Percentiles rank a stretch among this genome's conserved stretches.
Conservation (phyloP, 2,888 invertebrate species). For the Agonum fuliginosum region DNA sequence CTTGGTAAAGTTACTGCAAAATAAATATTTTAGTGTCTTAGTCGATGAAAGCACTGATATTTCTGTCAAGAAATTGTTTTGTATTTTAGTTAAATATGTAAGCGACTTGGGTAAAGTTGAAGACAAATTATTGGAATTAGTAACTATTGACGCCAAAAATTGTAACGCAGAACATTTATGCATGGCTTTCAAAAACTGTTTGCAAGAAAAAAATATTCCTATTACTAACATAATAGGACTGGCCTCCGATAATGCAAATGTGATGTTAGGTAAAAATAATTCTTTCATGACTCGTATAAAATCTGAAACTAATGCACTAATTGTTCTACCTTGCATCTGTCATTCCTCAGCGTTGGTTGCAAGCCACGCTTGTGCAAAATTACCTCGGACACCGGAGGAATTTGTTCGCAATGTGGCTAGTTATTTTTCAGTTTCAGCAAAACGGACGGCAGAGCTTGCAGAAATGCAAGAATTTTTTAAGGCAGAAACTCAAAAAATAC, state of each 20-base stretch:
- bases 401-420: background rate
- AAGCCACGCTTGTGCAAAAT: background rate
- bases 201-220: background rate
- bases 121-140: background rate
- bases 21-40: slow-evolving; percentile 21
- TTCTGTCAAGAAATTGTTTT: background rate
- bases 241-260: background rate
- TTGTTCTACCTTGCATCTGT: background rate
- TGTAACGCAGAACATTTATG: too few relatives aligned
- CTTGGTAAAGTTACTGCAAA: slow-evolving; percentile 3
- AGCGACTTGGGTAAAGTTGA: background rate
- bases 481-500: slow-evolving; percentile 54
- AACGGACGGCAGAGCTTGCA: slow-evolving; percentile 1
- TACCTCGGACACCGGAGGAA: background rate
- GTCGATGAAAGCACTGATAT: slow-evolving; percentile 53
- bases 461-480: slow-evolving; percentile 56
- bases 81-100: background rate
- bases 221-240: background rate
- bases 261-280: background rate
- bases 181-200: background rate
- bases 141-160: background rate
- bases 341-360: slow-evolving; percentile 10
- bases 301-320: too few relatives aligned
- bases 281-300: too few relatives aligned
- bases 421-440: background rate